These are phyloP conservation scores for Spheniscus humboldti DNA, from an alignment of 2,797 vertebrate genomes.

Conservation along the genomic window DNA sequence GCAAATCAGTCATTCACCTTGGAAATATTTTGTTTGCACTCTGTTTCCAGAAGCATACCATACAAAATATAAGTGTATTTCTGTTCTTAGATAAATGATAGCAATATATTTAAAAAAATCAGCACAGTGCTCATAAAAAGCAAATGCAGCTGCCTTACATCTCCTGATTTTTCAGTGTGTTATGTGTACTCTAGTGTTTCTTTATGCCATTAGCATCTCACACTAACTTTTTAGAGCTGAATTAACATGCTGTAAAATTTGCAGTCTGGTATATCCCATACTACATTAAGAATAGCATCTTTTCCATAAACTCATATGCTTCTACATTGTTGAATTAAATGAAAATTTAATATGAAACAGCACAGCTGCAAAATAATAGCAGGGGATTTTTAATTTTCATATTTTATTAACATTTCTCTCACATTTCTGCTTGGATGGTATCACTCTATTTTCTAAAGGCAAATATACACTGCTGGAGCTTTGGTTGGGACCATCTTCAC, in stretches of 20 bases:
- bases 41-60: not conserved
- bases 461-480: not conserved
- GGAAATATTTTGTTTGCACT: not conserved
- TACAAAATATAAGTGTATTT: not conserved
- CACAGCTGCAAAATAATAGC: not conserved
- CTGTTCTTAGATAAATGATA: not conserved
- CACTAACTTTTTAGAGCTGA: not conserved
- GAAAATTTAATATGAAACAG: not conserved
- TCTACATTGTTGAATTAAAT: not conserved
- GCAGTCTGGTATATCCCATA: not conserved
- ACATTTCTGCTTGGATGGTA: not conserved
- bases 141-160: not conserved
- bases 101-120: fast-evolving
- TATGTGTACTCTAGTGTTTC: not conserved
- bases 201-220: not conserved
- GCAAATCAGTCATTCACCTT: not conserved
- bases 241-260: not conserved
- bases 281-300: not conserved
- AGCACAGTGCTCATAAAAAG: not conserved
- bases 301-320: not conserved
- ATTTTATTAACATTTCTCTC: not conserved
- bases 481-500: not conserved
- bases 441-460: not conserved
- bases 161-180: not conserved
- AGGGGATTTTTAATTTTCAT: not conserved